Conservation (phyloP, 2,888 invertebrate species). For the Atrina japonica region DNA sequence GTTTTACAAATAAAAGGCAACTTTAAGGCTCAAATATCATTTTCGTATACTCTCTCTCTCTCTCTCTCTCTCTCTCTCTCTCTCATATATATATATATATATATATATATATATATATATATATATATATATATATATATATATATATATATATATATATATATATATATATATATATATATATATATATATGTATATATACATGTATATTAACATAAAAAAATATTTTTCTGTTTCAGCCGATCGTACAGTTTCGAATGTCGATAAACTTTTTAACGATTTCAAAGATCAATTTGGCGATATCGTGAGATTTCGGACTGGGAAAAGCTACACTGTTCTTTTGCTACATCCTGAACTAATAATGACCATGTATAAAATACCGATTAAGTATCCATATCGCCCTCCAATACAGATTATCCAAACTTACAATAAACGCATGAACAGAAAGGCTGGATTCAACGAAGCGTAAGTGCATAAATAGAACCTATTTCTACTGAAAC, state of each 20-base stretch:
- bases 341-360: conserved; percentile 21
- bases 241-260: conserved; percentile 1
- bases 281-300: conserved; percentile 25
- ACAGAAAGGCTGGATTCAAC: conserved; percentile 11
- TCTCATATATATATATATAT: too few relatives aligned
- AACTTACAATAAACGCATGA: conserved; percentile 22
- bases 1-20: too few relatives aligned
- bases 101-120: too few relatives aligned
- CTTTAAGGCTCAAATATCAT: too few relatives aligned
- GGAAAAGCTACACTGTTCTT: conserved; percentile 8
- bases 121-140: too few relatives aligned
- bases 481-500: too few relatives aligned
- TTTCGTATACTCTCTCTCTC: too few relatives aligned
- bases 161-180: too few relatives aligned
- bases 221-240: conserved; percentile 9
- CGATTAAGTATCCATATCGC: conserved; percentile 23
- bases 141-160: too few relatives aligned
- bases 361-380: conserved; percentile 2
- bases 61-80: too few relatives aligned
- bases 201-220: too few relatives aligned
- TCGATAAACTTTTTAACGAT: conserved; percentile 12
- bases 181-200: too few relatives aligned
- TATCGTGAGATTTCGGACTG: conserved; percentile 23
- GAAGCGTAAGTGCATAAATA: conserved; percentile 4
- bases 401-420: conserved; percentile 9